Evolutionary conservation across 1,140 invertebrate genomes (phyloP).

Genomic region (Saccostrea glomerata): DNA sequence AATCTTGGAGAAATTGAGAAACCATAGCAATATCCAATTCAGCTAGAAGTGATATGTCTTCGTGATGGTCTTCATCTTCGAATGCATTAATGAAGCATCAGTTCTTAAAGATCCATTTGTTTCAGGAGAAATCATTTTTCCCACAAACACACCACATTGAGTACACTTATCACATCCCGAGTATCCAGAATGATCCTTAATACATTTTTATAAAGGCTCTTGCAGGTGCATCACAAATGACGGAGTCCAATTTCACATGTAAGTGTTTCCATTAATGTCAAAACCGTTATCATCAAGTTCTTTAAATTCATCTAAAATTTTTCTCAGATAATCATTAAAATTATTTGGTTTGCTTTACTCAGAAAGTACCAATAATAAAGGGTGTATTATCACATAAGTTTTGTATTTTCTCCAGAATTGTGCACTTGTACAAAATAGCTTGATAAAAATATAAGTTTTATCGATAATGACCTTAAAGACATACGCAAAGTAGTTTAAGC

Average conservation of each 20-base stretch:
- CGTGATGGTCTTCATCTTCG: constrained; percentile 72
- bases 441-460: too few species aligned
- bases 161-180: constrained; percentile 75
- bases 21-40: constrained; percentile 67
- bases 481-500: too few species aligned
- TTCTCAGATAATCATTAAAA: constrained; percentile 13
- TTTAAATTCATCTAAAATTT: constrained; percentile 41
- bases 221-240: constrained; percentile 77
- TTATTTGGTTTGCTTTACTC: constrained; percentile 37
- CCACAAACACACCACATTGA: constrained; percentile 48
- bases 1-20: constrained; percentile 72
- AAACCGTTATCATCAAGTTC: not conserved
- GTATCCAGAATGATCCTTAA: constrained; percentile 75
- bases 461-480: too few species aligned
- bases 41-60: not conserved
- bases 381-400: not conserved
- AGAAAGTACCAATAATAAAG: constrained; percentile 34
- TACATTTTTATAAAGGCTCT: constrained; percentile 73
- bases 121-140: constrained; percentile 59
- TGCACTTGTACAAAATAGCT: too few species aligned
- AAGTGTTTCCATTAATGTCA: not conserved
- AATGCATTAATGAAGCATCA: constrained; percentile 62
- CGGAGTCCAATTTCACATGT: constrained; percentile 48
- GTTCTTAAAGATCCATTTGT: constrained; percentile 48
- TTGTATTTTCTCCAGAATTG: constrained; percentile 30